A percentile compares a stretch with the other conserved stretches of the same genome.
phyloP scores from a whole-genome alignment of 2,888 invertebrate genomes.

The Entomobrya multifasciata region DNA sequence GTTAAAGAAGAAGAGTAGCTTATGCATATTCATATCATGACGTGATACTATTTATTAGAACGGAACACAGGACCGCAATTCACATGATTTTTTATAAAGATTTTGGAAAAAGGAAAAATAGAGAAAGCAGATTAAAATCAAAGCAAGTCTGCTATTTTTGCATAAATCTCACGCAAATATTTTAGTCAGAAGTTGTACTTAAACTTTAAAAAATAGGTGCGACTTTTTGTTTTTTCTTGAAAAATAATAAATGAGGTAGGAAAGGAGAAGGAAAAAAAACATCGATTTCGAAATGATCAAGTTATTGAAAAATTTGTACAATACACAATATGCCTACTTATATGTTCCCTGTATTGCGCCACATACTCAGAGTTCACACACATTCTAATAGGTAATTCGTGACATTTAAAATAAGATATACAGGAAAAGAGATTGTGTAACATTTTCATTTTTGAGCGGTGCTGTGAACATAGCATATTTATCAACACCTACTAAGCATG shows the following conservation, averaged over 20 bases:
- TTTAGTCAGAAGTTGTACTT: background rate
- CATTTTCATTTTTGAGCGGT: background rate
- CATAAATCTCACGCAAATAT: background rate
- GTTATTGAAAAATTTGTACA: too few species aligned
- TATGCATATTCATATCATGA: too few species aligned
- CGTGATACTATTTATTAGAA: background rate
- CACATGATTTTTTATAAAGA: background rate
- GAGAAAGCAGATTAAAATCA: too few species aligned
- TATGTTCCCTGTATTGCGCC: too few species aligned
- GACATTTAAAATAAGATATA: background rate
- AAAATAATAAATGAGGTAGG: too few species aligned
- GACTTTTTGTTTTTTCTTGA: too few species aligned
- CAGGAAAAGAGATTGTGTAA: background rate
- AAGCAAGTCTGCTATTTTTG: too few species aligned
- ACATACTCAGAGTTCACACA: too few species aligned
- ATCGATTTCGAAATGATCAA: background rate
- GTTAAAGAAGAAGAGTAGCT: background rate
- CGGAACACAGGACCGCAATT: background rate
- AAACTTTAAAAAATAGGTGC: background rate
- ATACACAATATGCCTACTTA: too few species aligned
- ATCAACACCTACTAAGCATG: background rate
- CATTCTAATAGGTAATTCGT: too few species aligned
- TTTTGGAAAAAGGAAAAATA: background rate
- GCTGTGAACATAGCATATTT: too few species aligned
- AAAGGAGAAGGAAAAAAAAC: background rate